Base-by-base conservation (phyloP, 2,888 invertebrate genomes). In the Yponomeuta plumbellus region DNA sequence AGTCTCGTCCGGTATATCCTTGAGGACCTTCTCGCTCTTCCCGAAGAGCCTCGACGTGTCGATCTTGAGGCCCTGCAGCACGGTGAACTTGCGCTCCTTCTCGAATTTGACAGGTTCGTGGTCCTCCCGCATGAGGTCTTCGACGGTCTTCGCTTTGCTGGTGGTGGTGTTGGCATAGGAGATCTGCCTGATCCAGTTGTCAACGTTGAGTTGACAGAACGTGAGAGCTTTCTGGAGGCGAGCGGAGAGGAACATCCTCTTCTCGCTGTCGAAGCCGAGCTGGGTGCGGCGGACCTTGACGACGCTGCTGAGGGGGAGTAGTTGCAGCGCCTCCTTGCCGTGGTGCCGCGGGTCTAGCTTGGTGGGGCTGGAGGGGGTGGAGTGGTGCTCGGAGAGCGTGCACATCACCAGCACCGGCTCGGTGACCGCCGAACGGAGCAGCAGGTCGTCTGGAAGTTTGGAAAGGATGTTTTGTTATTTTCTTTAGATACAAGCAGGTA, bases 361-460 rank as follows among this genome's bases (percentile, higher is more conserved):
- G 81, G 82, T 92, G 72, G 85, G 91, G 72, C 86, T 88, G 61
- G 86, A 81, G 58, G 85, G 83, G 72, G 85, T 82, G 34, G 92
- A 86, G 69, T 88, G 85, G 76, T 91, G 85, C 67, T 92, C 91
- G 1, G 93, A 92, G 61, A 94, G 86, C 10, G 94, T 92, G 79
- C 94, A 94, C 78, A 94, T 94, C 73, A 94, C 92, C 73, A 94
- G 86, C 40, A 94, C 93, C 21, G 94, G 93, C 78, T 94, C 94
- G 68, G 93, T 93, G 71, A 92, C 91, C 70, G 93, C 92, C 73
- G 92, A 92, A 74, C 94, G 93, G 73, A 94, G 85, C 68, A 94
- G 85, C 71, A 94, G 92, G 70, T 91, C 91, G 67, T 91, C 91
- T 91, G 85, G 52, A 84, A 88, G 68, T 62, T 56, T 70, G 61